A percentile compares a stretch with the other conserved stretches of the same genome.
phyloP scores from a whole-genome alignment of 2,113 vertebrate species.

The Nibea coibor region DNA sequence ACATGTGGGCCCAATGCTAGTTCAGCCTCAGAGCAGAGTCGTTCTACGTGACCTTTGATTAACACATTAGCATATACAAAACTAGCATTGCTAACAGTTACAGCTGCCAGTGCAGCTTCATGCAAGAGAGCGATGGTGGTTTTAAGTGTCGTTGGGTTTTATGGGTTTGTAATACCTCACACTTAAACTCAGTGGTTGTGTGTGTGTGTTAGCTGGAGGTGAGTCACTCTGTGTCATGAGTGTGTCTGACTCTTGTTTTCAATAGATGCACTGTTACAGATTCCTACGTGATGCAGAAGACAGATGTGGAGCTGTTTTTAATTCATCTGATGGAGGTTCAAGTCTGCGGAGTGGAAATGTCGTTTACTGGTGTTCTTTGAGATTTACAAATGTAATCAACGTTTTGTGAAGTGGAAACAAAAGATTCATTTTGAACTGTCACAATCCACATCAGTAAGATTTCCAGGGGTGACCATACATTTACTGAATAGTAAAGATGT shows the following conservation, averaged over 20 bases:
- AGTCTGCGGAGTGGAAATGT: not conserved
- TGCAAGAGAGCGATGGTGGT: not conserved
- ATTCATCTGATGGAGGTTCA: not conserved
- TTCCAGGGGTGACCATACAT: no score
- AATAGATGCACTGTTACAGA: not conserved
- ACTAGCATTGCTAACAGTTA: not conserved
- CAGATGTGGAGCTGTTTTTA: not conserved
- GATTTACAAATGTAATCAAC: not conserved
- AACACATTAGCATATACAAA: not conserved
- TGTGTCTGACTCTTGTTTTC: not conserved
- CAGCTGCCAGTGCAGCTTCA: not conserved
- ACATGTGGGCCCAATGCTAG: not conserved
- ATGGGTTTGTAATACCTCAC: not conserved
- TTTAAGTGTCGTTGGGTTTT: not conserved
- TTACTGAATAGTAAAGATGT: not conserved
- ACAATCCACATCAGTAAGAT: not conserved
- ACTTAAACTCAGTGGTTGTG: not conserved
- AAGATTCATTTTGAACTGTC: not conserved
- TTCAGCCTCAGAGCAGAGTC: not conserved
- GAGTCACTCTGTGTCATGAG: slow-evolving; percentile 18
- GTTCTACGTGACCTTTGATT: not conserved
- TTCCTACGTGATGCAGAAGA: not conserved
- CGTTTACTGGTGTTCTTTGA: not conserved
- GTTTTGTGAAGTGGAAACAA: not conserved
- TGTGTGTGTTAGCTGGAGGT: slow-evolving; percentile 9